Base-by-base conservation (phyloP, 2,888 invertebrate species). In the Acronicta leporina region DNA sequence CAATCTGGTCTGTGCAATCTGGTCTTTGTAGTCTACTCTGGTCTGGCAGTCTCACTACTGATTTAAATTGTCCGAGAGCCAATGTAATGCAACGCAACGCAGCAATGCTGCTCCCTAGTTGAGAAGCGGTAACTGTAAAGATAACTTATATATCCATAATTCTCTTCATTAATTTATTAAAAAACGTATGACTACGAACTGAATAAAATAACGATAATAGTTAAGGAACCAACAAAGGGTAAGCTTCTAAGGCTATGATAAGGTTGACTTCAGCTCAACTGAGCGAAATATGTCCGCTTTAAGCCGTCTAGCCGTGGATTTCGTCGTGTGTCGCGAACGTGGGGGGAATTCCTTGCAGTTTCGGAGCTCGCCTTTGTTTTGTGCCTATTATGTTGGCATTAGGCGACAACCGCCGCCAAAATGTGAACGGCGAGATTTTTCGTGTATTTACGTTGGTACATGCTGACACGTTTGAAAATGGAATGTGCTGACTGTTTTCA, bases 181-280 rank as follows among this genome's bases (percentile, higher is more conserved):
- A 40, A 45, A 30, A 52, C 49, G 20, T 14, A 6, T 10, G 15
- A 27, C 42, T 38, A 14, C 10, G 25, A 44, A 50, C 55, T 56
- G 60, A 56, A 63, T 63, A 65, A 68, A 56, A 60, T 66, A 66
- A 48, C 51, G 45, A 62, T 47, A 66, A 70, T 78, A 78, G 73
- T 77, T 78, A 75, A 68, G 69, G 74, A 80, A 75, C 79, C 83
- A 85, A 87, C 83, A 86, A 87, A 83, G 84, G 84, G 85, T 86
- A 83, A 85, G 80, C 82, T 75, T 44, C 16, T 65, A 61, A 68
- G 66, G 52, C 67, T 76, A 81, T 83, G 85, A 87, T 85, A 87
- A 83, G 87, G 83, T 84, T 80, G 84, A 84, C 81, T 83, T 82
- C 79, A 84, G 82, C 79, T 78, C 77, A 74, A 68, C 75, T 60